Conservation (phyloP, 1,140 invertebrate species). For the Drosophila eugracilis region DNA sequence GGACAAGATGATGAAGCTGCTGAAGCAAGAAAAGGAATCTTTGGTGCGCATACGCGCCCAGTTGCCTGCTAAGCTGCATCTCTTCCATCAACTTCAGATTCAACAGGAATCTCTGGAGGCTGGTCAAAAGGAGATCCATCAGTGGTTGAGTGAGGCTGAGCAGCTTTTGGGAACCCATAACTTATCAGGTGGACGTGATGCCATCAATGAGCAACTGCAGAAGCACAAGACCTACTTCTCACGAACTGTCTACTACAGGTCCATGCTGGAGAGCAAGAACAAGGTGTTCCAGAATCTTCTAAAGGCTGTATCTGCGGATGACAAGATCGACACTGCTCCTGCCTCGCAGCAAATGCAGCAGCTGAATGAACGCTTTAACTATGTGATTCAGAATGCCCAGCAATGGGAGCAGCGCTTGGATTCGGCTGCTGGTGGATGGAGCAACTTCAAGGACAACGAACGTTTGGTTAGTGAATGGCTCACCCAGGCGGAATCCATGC, state of each 20-base stretch:
- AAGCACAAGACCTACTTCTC: constrained; percentile 95
- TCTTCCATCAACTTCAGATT: constrained; percentile 93
- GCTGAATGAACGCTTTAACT: constrained; percentile 92
- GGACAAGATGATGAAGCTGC: constrained; percentile 93
- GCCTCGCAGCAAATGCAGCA: constrained; percentile 90
- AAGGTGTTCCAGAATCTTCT: constrained; percentile 96
- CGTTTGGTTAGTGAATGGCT: constrained; percentile 94
- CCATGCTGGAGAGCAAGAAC: constrained; percentile 97
- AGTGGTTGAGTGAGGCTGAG: constrained; percentile 95
- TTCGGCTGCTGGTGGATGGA: constrained; percentile 93
- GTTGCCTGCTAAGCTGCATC: constrained; percentile 91
- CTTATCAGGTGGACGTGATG: constrained; percentile 89
- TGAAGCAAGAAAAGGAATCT: constrained; percentile 96
- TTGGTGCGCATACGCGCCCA: constrained; percentile 92
- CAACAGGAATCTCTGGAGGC: constrained; percentile 95
- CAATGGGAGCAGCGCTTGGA: constrained; percentile 92
- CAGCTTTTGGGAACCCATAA: constrained; percentile 87
- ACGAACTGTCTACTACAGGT: constrained; percentile 94
- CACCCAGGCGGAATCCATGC: constrained; percentile 91
- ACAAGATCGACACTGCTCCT: constrained; percentile 90
- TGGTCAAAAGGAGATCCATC: constrained; percentile 93
- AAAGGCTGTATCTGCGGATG: constrained; percentile 90
- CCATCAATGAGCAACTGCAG: constrained; percentile 90
- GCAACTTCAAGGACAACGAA: constrained; percentile 92
- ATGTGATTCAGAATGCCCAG: constrained; percentile 90